Percentiles rank a stretch among this genome's conserved stretches.
These are phyloP conservation scores for Drosophila busckii DNA, from an alignment of 1,140 invertebrate species.

Conservation along the genomic window DNA sequence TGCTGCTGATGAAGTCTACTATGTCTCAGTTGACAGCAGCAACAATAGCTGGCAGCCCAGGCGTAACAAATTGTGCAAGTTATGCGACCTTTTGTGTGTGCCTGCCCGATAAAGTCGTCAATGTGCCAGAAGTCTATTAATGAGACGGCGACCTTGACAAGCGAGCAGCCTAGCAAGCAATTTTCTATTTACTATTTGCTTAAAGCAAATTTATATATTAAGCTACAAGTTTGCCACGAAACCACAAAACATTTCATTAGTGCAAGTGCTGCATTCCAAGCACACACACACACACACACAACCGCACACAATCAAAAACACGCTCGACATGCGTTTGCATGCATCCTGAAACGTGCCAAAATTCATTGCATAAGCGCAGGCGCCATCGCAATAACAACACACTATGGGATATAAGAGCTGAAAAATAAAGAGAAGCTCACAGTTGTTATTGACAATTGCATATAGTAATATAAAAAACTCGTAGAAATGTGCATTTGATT, in stretches of 20 bases:
- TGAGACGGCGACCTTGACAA: slow-evolving; percentile 40
- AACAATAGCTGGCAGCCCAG: slow-evolving; percentile 38
- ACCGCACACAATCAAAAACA: slow-evolving; percentile 2
- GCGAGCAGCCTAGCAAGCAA: slow-evolving; percentile 1
- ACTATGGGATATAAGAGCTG: slow-evolving; percentile 60
- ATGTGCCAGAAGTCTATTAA: slow-evolving; percentile 23
- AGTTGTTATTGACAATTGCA: no score
- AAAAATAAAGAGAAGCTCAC: slow-evolving; percentile 24
- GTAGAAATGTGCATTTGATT: no score
- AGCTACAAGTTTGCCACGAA: slow-evolving; percentile 7
- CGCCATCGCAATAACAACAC: slow-evolving; percentile 50
- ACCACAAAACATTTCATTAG: slow-evolving; percentile 66
- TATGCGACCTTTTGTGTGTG: slow-evolving; percentile 4
- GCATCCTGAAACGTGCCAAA: slow-evolving; percentile 66
- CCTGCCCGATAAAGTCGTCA: slow-evolving; percentile 55
- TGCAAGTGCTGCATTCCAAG: slow-evolving; percentile 58
- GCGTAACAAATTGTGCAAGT: slow-evolving; percentile 47
- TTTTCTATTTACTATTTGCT: not conserved
- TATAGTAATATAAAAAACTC: no score
- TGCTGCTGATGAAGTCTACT: slow-evolving; percentile 14
- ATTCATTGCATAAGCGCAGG: slow-evolving; percentile 68
- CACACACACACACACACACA: slow-evolving; percentile 19
- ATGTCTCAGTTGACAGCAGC: slow-evolving; percentile 19
- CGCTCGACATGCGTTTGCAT: slow-evolving; percentile 36
- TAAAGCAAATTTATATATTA: slow-evolving; percentile 5